Evolutionary conservation across 2,888 invertebrate species (phyloP).

Genomic region (Drosophila fungiperda): DNA sequence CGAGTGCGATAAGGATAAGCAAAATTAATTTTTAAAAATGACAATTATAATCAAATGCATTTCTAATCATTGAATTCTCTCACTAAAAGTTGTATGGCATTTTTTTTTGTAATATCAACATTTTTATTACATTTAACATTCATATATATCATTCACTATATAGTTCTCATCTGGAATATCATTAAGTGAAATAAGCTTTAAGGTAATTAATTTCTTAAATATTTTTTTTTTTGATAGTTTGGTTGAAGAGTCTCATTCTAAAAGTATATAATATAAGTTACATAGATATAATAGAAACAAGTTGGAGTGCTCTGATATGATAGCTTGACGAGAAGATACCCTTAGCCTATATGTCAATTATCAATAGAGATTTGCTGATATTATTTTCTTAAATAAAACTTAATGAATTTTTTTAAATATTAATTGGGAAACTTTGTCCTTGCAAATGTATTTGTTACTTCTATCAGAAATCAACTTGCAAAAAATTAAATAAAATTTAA

Average conservation of each 20-base stretch:
- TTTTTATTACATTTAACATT: not conserved
- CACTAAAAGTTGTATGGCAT: not conserved
- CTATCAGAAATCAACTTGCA: not conserved
- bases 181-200: not conserved
- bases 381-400: not conserved
- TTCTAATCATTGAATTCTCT: not conserved
- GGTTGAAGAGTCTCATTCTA: not conserved
- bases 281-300: not conserved
- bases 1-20: slow-evolving; percentile 42
- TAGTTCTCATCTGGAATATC: not conserved
- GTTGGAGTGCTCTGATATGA: not conserved
- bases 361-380: not conserved
- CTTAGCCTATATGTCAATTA: not conserved
- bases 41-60: slow-evolving; percentile 2
- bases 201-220: not conserved
- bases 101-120: not conserved
- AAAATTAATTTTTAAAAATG: slow-evolving; percentile 10
- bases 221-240: not conserved
- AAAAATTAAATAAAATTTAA: not conserved
- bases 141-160: not conserved
- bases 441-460: not conserved
- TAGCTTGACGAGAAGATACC: not conserved
- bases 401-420: not conserved
- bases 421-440: not conserved
- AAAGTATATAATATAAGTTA: not conserved